Base-by-base conservation (phyloP, 2,797 vertebrate species). In the Chromis chromis region DNA sequence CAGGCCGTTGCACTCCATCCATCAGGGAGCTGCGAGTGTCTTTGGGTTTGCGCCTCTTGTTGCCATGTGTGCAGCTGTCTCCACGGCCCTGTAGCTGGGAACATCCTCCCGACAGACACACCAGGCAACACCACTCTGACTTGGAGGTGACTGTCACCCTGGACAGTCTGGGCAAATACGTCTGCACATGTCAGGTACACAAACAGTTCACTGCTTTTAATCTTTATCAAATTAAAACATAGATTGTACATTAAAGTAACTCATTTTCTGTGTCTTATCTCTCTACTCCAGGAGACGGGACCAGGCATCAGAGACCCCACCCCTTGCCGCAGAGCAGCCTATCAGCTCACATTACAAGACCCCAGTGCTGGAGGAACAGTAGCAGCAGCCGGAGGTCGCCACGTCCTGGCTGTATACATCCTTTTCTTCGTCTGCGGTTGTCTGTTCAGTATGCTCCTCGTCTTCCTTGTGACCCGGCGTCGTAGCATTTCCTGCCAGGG, bases 31-130 rank as follows among this genome's bases (percentile, higher is more conserved):
- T 96, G 73, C 92, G 79, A 0, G 96, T 95, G 4, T 78, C 83
- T 12, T 11, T 86, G 4, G 94, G 93, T 8, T 91, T 95, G 16
- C 94, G 89, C 0, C 81, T 97, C 56, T 79, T 96, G 79, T 86
- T 97, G 84, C 95, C 95, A 0, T 97, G 96, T 5, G 82, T 92
- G 58, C 96, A 96, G 59, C 89, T 94, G 60, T 96, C 95, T 0
- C 92, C 95, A 11, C 92, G 93, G 77, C 92, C 95, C 24, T 96
- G 94, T 46, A 93, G 77, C 73, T 97, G 96, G 96, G 89, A 92
- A 17, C 86, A 95, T 16, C 91, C 92, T 1, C 89, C 88, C 4
- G 89, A 95, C 56, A 85, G 93, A 42, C 88, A 91, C 48, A 92
- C 91, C 27, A 87, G 92, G n/a, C 92, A 93, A 31, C 90, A 91